A percentile compares a stretch with the other conserved stretches of the same genome.
These are phyloP conservation scores for Rhinoderma darwinii DNA, from an alignment of 2,113 vertebrate genomes.

Conservation along the genomic window DNA sequence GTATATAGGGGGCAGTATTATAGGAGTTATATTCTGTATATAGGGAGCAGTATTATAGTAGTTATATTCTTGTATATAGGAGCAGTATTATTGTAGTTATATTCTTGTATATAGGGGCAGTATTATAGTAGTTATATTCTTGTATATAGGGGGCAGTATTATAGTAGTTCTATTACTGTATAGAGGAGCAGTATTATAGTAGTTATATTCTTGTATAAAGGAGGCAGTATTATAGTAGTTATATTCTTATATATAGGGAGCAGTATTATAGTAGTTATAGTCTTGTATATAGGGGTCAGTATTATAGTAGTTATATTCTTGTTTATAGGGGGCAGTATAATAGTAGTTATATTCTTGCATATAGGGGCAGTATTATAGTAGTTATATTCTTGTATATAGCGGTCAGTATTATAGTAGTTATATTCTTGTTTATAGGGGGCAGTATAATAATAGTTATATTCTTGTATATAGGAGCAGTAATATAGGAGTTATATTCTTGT, in stretches of 20 bases:
- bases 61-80: neutral
- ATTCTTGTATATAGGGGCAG: too few relatives aligned
- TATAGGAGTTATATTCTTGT: too few relatives aligned
- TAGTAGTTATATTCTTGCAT: neutral
- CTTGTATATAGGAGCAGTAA: too few relatives aligned
- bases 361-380: neutral
- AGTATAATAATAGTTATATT: too few relatives aligned
- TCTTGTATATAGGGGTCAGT: neutral
- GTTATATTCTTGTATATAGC: neutral
- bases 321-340: neutral
- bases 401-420: neutral
- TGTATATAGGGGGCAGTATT: too few relatives aligned
- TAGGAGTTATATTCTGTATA: neutral
- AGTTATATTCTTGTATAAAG: too few relatives aligned
- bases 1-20: neutral
- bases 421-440: neutral
- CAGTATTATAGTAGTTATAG: constrained; percentile 8
- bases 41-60: neutral
- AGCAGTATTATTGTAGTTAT: neutral
- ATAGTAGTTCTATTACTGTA: too few relatives aligned
- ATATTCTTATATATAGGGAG: neutral
- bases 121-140: too few relatives aligned
- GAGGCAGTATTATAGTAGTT: too few relatives aligned
- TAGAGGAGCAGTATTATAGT: too few relatives aligned
- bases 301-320: constrained; percentile 11